Evolutionary conservation across 2,797 vertebrate species (phyloP).

Genomic region (Monodelphis domestica): DNA sequence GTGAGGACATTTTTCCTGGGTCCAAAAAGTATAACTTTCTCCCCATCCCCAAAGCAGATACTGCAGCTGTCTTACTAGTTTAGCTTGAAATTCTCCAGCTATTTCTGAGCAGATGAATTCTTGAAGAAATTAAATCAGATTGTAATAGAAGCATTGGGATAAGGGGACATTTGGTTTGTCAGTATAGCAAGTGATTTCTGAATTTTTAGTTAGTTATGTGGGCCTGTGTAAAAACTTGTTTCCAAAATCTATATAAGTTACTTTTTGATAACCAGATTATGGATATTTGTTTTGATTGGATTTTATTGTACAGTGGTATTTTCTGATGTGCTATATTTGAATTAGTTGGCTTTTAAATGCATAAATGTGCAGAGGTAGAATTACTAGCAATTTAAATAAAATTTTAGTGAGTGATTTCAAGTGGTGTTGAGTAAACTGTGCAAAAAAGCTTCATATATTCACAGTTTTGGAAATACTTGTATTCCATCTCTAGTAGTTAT

Average conservation of each 20-base stretch:
- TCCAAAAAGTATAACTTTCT: conserved; percentile 25
- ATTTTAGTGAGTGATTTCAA: conserved; percentile 45
- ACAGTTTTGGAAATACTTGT: conserved; percentile 48
- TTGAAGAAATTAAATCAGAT: conserved; percentile 25
- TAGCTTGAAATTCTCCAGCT: conserved; percentile 9
- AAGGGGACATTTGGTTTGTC: neutral
- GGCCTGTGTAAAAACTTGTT: conserved; percentile 11
- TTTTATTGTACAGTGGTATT: conserved; percentile 26
- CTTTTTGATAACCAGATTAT: conserved; percentile 48
- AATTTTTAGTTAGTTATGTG: neutral
- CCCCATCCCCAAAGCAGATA: neutral
- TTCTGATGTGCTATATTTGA: conserved; percentile 19
- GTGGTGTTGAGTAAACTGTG: conserved; percentile 44
- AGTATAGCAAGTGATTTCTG: neutral
- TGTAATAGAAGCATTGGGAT: neutral
- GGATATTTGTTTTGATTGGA: neutral
- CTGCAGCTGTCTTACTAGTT: neutral
- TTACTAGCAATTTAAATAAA: conserved; percentile 43
- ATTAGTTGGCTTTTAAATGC: conserved; percentile 53
- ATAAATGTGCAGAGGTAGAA: conserved; percentile 52
- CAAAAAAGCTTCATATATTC: conserved; percentile 42
- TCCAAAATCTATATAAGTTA: conserved; percentile 34
- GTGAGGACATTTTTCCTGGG: conserved; percentile 16
- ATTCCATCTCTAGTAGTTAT: conserved; percentile 65
- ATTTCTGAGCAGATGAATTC: conserved; percentile 30